phyloP scores from a whole-genome alignment of 2,113 vertebrate species.

The Phrynosoma blainvillii region DNA sequence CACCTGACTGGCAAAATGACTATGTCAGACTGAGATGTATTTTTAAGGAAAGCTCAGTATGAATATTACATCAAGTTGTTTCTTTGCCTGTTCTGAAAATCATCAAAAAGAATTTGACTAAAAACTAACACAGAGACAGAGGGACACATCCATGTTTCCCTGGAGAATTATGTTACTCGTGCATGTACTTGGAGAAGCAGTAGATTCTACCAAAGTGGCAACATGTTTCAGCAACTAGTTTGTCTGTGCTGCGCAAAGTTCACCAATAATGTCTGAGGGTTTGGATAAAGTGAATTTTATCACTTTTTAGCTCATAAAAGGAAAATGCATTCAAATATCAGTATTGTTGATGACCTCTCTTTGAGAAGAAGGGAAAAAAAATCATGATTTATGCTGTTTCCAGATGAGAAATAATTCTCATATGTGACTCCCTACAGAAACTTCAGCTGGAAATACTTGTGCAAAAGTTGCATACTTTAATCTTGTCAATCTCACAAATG shows the following conservation, averaged over 20 bases:
- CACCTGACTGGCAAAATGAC: background rate
- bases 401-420: background rate
- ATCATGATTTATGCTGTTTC: background rate
- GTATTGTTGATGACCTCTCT: background rate
- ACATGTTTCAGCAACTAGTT: background rate
- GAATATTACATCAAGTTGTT: slow-evolving; percentile 5
- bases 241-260: background rate
- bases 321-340: background rate
- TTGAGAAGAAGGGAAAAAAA: background rate
- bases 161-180: background rate
- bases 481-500: background rate
- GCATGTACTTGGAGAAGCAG: background rate
- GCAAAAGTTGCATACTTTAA: background rate
- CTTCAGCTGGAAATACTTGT: background rate
- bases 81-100: background rate
- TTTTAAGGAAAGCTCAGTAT: slow-evolving; percentile 2
- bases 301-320: background rate
- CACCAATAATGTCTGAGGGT: background rate
- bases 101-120: background rate
- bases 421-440: background rate
- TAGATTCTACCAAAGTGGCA: background rate
- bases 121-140: slow-evolving; percentile 12
- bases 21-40: background rate
- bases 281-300: background rate
- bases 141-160: background rate